phyloP scores from a whole-genome alignment of 2,113 vertebrate species.

The Machaerirhynchus nigripectus region DNA sequence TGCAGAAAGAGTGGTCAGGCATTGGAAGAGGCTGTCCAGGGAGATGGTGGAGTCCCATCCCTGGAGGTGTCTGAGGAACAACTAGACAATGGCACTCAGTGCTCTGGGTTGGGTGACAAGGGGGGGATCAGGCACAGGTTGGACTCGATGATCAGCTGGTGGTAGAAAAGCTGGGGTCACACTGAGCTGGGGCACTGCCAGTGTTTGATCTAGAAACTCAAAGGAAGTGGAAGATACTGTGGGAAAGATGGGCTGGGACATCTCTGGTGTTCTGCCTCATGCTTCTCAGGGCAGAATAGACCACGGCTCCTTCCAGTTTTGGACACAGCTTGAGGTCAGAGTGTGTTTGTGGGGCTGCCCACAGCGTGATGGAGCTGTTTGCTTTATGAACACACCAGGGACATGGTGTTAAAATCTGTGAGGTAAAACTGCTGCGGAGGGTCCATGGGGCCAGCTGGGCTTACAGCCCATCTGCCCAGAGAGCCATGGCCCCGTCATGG shows the following conservation, averaged over 20 bases:
- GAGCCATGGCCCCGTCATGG: fast-evolving
- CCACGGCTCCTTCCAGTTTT: fast-evolving
- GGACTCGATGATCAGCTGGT: neutral
- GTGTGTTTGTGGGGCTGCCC: neutral
- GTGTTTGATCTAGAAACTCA: neutral
- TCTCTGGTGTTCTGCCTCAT: fast-evolving
- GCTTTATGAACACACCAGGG: neutral
- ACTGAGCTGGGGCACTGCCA: neutral
- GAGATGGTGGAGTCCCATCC: neutral
- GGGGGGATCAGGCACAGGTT: fast-evolving
- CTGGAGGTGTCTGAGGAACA: neutral
- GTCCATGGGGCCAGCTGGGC: neutral
- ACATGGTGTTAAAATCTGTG: fast-evolving
- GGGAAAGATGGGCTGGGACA: neutral
- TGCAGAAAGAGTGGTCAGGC: neutral
- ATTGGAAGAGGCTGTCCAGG: neutral
- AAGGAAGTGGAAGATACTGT: neutral
- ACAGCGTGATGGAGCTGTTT: fast-evolving
- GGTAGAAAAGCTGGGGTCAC: neutral
- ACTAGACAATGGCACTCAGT: neutral
- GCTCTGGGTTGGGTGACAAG: neutral
- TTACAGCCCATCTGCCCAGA: fast-evolving
- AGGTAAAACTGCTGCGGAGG: neutral
- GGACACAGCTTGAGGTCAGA: neutral
- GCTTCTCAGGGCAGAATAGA: neutral